Evolutionary conservation across 1,140 invertebrate genomes (phyloP).

Genomic region (Chelonus insularis): DNA sequence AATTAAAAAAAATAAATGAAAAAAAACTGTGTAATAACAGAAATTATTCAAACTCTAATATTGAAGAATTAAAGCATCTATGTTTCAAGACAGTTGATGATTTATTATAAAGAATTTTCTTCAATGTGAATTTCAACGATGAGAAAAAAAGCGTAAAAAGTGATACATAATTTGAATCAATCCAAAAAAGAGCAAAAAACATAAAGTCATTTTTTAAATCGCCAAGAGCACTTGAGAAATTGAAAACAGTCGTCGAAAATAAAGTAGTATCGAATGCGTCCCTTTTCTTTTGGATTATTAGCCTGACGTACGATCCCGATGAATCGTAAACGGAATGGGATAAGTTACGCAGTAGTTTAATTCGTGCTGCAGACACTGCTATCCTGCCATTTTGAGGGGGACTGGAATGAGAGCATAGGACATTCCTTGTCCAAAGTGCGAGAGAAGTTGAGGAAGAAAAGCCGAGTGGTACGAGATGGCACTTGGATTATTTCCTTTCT

Average conservation of each 20-base stretch:
- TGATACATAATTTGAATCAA: not conserved
- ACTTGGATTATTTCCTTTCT: conserved; percentile 21
- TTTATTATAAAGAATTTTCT: no score
- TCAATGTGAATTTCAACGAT: no score
- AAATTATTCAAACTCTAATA: no score
- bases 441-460: conserved; percentile 21
- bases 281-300: conserved; percentile 1
- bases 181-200: not conserved
- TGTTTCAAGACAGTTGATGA: no score
- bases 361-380: conserved; percentile 25
- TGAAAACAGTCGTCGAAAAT: conserved; percentile 9
- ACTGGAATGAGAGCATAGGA: not conserved
- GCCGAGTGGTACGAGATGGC: conserved; percentile 21
- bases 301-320: conserved; percentile 10
- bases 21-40: no score
- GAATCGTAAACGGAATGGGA: conserved; percentile 27
- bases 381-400: conserved; percentile 7
- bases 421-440: not conserved
- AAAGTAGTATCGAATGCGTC: not conserved
- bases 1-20: no score
- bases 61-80: no score
- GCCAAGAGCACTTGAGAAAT: conserved; percentile 11
- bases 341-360: conserved; percentile 32
- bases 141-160: not conserved
- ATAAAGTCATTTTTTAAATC: conserved; percentile 4